Evolutionary conservation across 2,113 vertebrate species (phyloP), one percentile per base, ranked within the genome.

Genomic region (Misgurnus anguillicaudatus): DNA sequence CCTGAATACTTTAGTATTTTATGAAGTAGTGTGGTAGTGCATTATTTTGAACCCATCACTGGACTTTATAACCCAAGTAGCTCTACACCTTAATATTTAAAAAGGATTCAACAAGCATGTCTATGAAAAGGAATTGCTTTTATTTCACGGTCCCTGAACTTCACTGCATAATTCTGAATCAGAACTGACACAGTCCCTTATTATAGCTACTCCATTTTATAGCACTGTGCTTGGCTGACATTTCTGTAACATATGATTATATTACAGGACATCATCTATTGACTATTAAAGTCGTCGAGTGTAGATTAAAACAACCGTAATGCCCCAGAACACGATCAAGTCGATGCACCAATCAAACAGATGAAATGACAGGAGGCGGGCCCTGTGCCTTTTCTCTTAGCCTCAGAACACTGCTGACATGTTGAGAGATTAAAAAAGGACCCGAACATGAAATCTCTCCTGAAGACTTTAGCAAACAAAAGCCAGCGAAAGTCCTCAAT

Each of bases 351-450:
- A 38, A 73, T 55, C 19, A 21, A 68, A 51, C 4, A 4, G 45
- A 38, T 16, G 55, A 17, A 2, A 19, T 21, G 38, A 60, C 48
- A 60, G 42, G 11, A n/a, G 70, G 38, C n/a, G n/a, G n/a, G n/a
- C n/a, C n/a, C n/a, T n/a, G n/a, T n/a, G n/a, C 62, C 38, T 63
- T 31, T 31, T 42, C 1, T 6, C 4, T 31, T 75, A 2, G 62
- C 21, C 69, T 69, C 11, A 64, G 41, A 78, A 73, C 73, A 55
- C 61, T 16, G 74, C 61, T 82, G 80, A 82, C 80, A 82, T 81
- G 61, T 85, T 75, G 64, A 80, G n/a, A 80, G 70, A 85, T 80
- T 78, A 83, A 85, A 81, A 42, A 53, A 78, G 58, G 47, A 58
- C 67, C 58, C 14, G 62, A 80, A 60, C 48, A 62, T 58, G 74